Base-by-base conservation (phyloP, 1,140 invertebrate genomes). In the Drosophila sucinea region DNA sequence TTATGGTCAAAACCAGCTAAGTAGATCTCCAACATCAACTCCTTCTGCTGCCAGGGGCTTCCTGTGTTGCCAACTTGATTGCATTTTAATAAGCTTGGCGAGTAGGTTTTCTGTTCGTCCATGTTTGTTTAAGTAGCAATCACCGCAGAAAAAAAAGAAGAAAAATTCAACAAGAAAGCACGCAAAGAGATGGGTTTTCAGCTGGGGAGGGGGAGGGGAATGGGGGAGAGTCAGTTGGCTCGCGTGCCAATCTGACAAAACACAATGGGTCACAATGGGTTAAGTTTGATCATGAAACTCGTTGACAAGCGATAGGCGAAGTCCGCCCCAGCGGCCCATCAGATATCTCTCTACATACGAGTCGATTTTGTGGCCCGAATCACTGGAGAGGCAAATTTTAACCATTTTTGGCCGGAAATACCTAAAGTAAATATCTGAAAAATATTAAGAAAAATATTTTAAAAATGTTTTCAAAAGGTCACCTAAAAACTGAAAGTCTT, bases 1-100 rank as follows among this genome's bases (percentile, higher is more conserved):
- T 89, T 87, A 86, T 86, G 83, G 83, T 87, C 84, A 86, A 80
- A 82, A 80, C 76, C 76, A 73, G 69, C 78, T 56, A 56, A 68
- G 38, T 29, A 17, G 65, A 58, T 55, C 32, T 51, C 6, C 57
- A 30, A 60, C 35, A 10, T 17, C 17, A 17, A 10, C 35, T 38
- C 8, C 35, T 60, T 11, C 58, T 60, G 35, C 25, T 44, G 35
- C 55, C 47, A 32, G 63, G 44, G 40, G 81, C 81, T 87, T 87
- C 79, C 83, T 86, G 84, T 76, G 73, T 33, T 73, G 57, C 54
- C 62, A 32, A 58, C 83, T 72, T 86, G 79, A 86, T 86, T 87
- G 83, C 79, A 81, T 87, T 86, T 87, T 86, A 86, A 86, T 86
- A 87, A 76, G 82, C 70, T 56, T 11, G 74, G 67, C 67, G 63